Evolutionary conservation across 2,113 vertebrate genomes (phyloP), one percentile per base, ranked within the genome.

Genomic region (Xiphophorus maculatus): DNA sequence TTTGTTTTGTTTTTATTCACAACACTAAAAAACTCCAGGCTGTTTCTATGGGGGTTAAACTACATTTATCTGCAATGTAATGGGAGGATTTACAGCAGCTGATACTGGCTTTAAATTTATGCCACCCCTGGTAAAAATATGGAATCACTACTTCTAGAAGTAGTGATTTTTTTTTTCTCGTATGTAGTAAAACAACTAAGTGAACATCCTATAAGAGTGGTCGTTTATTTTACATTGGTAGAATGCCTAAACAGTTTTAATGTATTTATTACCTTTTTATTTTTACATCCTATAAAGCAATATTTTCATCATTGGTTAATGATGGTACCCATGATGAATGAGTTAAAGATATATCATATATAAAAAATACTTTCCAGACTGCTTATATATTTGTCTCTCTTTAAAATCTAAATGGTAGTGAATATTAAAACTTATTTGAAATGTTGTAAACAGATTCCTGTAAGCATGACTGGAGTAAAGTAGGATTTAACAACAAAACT

Each of bases 251-350:
- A 17, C 61, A n/a, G 13, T 54, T 68, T 42, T 37, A 32, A 76
- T 58, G 14, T 28, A 33, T 65, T 65, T 65, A 25, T 35, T 30
- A 29, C 33, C 22, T 37, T 40, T 76, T 30, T 30, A 29, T 30
- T n/a, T 37, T 33, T 76, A 35, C 61, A 44, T 71, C 30, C 68
- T 5, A 85, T 63, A 29, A 72, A 48, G 42, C 32, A 74, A 25
- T 54, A 63, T 54, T 27, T 42, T 25, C 1, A 42, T 58, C 14
- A 51, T 11, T 37, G 68, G 65, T 73, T 33, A 77, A 30, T 42
- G 9, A 15, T 42, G 35, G 40, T 65, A 65, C 30, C 51, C 22
- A n/a, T 63, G 65, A 15, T 58, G 62, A 66, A 28, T 81, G 71
- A 54, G 72, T 25, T 64, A 8, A 77, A 8, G 51, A 40, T 66